These are phyloP conservation scores for Galagoides demidoff DNA, from an alignment of 2,797 vertebrate genomes.

Conservation along the genomic window DNA sequence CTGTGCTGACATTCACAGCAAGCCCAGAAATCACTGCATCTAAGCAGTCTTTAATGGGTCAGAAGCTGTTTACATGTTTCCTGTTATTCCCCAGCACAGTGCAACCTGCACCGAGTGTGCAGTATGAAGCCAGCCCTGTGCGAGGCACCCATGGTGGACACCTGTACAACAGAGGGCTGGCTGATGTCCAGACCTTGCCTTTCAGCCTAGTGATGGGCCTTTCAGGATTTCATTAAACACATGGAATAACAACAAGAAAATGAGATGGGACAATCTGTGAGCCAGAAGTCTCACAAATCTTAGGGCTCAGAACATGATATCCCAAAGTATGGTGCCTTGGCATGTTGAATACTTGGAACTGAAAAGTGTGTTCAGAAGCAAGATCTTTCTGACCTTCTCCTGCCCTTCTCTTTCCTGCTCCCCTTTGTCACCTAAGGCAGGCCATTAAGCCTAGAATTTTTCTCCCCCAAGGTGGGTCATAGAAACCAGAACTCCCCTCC, in stretches of 20 bases:
- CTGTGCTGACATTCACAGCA: not conserved
- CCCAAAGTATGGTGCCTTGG: not conserved
- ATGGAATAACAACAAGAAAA: not conserved
- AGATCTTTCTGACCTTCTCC: not conserved
- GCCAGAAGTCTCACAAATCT: not conserved
- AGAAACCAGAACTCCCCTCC: not conserved
- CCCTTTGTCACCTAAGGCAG: not conserved
- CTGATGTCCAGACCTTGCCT: not conserved
- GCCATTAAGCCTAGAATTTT: not conserved
- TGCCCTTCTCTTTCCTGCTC: not conserved
- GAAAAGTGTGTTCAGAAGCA: not conserved
- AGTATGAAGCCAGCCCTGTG: not conserved
- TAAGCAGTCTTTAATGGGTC: not conserved
- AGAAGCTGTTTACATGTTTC: not conserved
- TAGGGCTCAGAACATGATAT: not conserved
- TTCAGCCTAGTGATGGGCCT: not conserved
- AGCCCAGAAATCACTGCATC: not conserved
- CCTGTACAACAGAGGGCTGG: not conserved
- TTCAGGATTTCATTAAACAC: not conserved
- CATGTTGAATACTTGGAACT: not conserved
- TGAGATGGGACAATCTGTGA: not conserved
- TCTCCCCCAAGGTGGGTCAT: no score
- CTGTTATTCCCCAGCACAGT: not conserved
- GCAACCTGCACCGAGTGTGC: not conserved
- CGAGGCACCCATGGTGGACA: not conserved